A percentile compares a stretch with the other conserved stretches of the same genome.
phyloP scores from a whole-genome alignment of 2,113 vertebrate species.

The Castor canadensis region DNA sequence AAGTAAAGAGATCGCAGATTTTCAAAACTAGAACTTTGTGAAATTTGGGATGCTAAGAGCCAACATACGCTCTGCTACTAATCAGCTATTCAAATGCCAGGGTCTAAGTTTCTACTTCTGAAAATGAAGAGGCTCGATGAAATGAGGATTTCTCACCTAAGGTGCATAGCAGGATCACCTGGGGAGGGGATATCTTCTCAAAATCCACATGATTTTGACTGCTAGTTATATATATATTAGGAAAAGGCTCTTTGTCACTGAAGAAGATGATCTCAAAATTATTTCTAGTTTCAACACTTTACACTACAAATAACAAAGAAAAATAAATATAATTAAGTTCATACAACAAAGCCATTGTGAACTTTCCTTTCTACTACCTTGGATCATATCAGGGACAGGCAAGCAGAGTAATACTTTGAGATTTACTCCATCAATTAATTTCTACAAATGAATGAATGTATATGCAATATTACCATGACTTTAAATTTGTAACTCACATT shows the following conservation, averaged over 20 bases:
- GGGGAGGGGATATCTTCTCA: not conserved
- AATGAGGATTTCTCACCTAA: not conserved
- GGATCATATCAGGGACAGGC: not conserved
- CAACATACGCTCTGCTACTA: not conserved
- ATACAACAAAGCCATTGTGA: not conserved
- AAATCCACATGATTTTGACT: not conserved
- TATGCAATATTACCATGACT: not conserved
- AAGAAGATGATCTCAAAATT: not conserved
- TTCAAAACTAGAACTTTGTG: not conserved
- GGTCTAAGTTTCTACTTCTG: not conserved
- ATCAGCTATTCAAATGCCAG: not conserved
- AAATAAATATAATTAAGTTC: not conserved
- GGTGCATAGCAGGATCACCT: not conserved
- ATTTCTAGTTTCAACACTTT: not conserved
- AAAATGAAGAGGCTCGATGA: not conserved
- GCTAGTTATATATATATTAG: not conserved
- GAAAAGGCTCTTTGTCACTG: not conserved
- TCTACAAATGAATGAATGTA: not conserved
- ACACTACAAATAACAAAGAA: constrained; percentile 3
- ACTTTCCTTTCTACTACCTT: not conserved
- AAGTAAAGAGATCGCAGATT: not conserved
- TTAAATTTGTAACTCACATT: constrained; percentile 11
- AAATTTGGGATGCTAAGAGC: not conserved
- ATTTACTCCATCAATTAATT: not conserved
- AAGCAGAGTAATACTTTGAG: not conserved